These are phyloP conservation scores for Leptopilina clavipes DNA, from an alignment of 1,140 invertebrate species.

Conservation along the genomic window DNA sequence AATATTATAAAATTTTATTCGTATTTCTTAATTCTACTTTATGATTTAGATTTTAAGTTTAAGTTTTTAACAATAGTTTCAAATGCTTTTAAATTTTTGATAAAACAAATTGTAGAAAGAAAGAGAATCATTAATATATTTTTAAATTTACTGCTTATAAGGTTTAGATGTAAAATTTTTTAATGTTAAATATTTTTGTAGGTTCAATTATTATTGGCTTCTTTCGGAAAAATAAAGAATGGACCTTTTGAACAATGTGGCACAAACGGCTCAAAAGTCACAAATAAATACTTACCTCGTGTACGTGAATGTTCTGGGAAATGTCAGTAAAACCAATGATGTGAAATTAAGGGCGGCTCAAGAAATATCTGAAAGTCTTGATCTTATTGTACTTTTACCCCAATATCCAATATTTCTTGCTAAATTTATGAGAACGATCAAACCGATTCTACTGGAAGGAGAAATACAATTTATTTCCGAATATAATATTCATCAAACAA, in stretches of 20 bases:
- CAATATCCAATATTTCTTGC: constrained; percentile 93
- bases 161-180: too few species aligned
- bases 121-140: too few species aligned
- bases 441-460: constrained; percentile 94
- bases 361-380: constrained; percentile 96
- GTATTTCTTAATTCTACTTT: too few species aligned
- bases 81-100: too few species aligned
- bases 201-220: neutral
- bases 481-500: constrained; percentile 91
- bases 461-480: constrained; percentile 97
- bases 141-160: too few species aligned
- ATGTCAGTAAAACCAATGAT: constrained; percentile 90
- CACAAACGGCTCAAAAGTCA: constrained; percentile 74
- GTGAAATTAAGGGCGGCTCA: constrained; percentile 95
- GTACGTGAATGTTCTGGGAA: constrained; percentile 86
- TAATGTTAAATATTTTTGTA: neutral
- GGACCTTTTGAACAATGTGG: constrained; percentile 36
- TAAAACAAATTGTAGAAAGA: too few species aligned
- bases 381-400: constrained; percentile 89
- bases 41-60: too few species aligned
- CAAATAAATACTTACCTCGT: constrained; percentile 88
- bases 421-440: constrained; percentile 91
- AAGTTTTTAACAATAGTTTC: too few species aligned
- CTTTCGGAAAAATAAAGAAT: neutral
- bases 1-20: too few species aligned